Conservation (phyloP, 2,113 vertebrate genomes). For the Gymnorhina tibicen region DNA sequence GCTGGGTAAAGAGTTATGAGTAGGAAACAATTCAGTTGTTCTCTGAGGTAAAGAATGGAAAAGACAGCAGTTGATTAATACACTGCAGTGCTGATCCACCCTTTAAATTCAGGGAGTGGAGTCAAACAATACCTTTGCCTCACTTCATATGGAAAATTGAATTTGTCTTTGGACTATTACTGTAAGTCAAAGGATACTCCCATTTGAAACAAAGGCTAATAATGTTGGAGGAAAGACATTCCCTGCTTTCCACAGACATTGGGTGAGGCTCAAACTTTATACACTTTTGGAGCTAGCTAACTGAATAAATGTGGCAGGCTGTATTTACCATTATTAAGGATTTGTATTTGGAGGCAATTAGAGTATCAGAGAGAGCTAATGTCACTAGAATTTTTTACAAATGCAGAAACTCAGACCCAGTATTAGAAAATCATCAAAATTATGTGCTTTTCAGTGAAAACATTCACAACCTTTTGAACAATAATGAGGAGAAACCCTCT, state of each 20-base stretch:
- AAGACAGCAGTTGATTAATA: neutral
- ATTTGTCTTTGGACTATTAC: neutral
- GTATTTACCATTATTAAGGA: neutral
- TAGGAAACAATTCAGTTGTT: conserved; percentile 6
- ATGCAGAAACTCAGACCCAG: neutral
- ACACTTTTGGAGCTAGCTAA: neutral
- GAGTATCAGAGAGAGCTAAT: neutral
- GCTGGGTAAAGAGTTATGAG: neutral
- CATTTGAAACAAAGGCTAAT: conserved; percentile 5
- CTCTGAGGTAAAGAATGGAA: conserved; percentile 22
- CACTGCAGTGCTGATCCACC: neutral
- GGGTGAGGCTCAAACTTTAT: conserved; percentile 23
- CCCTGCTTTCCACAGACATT: neutral
- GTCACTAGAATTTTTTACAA: neutral
- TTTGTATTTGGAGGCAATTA: neutral
- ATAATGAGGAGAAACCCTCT: neutral
- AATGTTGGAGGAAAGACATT: neutral
- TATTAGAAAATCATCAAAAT: neutral
- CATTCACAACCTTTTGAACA: neutral
- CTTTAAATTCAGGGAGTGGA: neutral
- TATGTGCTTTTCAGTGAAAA: neutral
- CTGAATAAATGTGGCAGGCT: neutral
- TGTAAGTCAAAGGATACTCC: conserved; percentile 4
- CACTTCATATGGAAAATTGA: neutral
- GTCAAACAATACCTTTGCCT: conserved; percentile 17